Base-by-base conservation (phyloP, 2,888 invertebrate species). In the Oeneis ivallda region DNA sequence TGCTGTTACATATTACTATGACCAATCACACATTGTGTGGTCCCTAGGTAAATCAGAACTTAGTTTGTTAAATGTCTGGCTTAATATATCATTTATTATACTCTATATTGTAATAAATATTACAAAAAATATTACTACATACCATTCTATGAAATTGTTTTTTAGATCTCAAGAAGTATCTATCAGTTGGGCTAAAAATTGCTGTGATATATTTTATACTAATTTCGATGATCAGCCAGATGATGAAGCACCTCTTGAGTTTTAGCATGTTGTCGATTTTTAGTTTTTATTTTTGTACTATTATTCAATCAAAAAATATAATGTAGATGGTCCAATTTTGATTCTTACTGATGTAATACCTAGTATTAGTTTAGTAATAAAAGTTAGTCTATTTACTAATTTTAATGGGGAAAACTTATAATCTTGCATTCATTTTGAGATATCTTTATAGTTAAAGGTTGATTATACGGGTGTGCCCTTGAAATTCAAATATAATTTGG, bases 161-260 rank as follows among this genome's bases (percentile, higher is more conserved):
- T 82, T 77, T 76, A 71, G 77, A 79, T 79, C 78, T 80, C 79
- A 74, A 70, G 69, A 72, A 71, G 56, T 56, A 11, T 53, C 19
- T 60, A 81, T 80, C 80, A 77, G 83, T 84, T 86, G 87, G 83
- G 87, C 86, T 88, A 83, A 84, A 47, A 89, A 88, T 88, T 89
- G 86, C 90, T 91, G 90, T 91, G 91, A 91, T 91, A 91, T 89
- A 87, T 89, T 87, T 89, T 89, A 80, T 87, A 85, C 82, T 85
- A 81, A 82, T 85, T 86, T 80, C 81, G 80, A 83, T 80, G 78
- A 81, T 79, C 81, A 82, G 77, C 81, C 80, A 73, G 76, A 76
- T 74, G 78, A 78, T 76, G 75, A 78, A 81, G 79, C 80, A 76
- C 78, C 76, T 80, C 79, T 79, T 72, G 74, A 56, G 11, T 6